Conservation (phyloP, 2,113 vertebrate genomes). For the Lagenorhynchus albirostris region DNA sequence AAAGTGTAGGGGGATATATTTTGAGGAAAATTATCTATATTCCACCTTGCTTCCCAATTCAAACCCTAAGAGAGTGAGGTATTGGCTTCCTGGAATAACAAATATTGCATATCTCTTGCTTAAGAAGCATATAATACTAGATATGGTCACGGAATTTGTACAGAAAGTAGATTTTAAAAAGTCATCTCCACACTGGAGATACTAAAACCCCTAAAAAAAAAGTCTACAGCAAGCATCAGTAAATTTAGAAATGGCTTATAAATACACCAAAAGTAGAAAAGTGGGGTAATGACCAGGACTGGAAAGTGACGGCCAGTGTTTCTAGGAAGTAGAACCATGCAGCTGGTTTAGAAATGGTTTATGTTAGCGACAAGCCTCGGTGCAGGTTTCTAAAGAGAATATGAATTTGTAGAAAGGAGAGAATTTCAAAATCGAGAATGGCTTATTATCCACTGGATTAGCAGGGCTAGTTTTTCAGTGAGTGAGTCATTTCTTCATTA, state of each 20-base stretch:
- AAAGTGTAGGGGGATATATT: neutral
- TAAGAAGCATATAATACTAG: neutral
- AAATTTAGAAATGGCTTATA: conserved; percentile 33
- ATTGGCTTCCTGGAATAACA: neutral
- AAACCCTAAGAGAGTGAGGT: neutral
- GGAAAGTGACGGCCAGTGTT: neutral
- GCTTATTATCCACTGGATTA: neutral
- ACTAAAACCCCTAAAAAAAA: neutral
- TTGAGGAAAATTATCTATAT: neutral
- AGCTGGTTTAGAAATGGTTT: conserved; percentile 29
- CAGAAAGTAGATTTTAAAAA: neutral
- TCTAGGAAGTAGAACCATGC: neutral
- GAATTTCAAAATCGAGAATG: neutral
- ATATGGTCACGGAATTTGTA: neutral
- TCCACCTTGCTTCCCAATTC: neutral
- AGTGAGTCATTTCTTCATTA: conserved; percentile 7
- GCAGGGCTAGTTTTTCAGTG: neutral
- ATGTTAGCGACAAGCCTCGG: neutral
- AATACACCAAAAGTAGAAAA: neutral
- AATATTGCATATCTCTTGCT: neutral
- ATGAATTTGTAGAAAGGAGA: neutral
- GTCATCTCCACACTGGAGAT: neutral
- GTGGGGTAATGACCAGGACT: neutral
- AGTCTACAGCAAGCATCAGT: neutral
- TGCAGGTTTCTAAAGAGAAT: conserved; percentile 2